Percentiles rank a stretch among this genome's conserved stretches.
phyloP scores from a whole-genome alignment of 2,797 vertebrate species.

The Capromys pilorides region DNA sequence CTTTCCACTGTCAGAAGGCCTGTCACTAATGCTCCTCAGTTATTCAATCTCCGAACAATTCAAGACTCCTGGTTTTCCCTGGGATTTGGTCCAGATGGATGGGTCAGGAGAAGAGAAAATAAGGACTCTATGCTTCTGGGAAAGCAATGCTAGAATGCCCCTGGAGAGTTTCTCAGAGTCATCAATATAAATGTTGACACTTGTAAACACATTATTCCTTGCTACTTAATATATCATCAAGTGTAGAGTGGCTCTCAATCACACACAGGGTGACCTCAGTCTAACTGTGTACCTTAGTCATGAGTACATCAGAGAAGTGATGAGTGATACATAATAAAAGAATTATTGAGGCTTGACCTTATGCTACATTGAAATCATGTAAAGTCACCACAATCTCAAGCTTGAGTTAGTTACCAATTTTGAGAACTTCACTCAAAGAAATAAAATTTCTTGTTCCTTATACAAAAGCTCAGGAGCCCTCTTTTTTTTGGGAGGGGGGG shows the following conservation, averaged over 20 bases:
- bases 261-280: slow-evolving; percentile 6
- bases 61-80: background rate
- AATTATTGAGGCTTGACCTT: background rate
- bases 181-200: background rate
- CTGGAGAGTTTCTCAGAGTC: background rate
- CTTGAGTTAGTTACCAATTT: background rate
- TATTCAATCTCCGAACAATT: background rate
- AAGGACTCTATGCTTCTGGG: background rate
- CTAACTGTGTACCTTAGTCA: background rate
- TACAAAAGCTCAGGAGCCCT: background rate
- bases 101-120: background rate
- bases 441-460: background rate
- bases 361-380: background rate
- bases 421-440: background rate
- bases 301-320: background rate
- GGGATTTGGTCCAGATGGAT: background rate
- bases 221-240: background rate
- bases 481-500: too few relatives aligned
- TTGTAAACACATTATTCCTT: slow-evolving; percentile 13
- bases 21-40: background rate
- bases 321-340: background rate
- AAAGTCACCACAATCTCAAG: background rate
- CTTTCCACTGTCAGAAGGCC: background rate
- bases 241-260: background rate
- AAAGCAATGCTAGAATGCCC: background rate